Percentiles rank a stretch among this genome's conserved stretches.
Conservation (phyloP, 1,140 invertebrate genomes). For the Leptestheria dahalacensis region DNA sequence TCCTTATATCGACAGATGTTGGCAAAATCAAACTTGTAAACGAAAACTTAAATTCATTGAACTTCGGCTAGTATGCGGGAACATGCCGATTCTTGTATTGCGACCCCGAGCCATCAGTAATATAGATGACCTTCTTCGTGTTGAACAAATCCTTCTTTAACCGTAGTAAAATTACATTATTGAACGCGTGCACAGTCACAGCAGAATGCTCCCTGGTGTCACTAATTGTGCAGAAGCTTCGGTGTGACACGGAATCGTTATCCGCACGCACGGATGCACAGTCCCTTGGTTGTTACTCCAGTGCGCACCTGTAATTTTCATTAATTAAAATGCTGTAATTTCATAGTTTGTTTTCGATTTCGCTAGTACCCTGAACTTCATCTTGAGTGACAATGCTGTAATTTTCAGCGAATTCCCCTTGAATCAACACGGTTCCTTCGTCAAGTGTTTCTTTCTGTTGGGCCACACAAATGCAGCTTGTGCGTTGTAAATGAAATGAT, state of each 20-base stretch:
- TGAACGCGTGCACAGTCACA: background rate
- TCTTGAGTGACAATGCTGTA: background rate
- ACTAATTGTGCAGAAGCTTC: background rate
- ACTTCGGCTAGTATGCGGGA: background rate
- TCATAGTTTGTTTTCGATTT: no score
- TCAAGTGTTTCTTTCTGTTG: background rate
- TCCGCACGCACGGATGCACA: background rate
- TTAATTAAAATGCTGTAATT: background rate
- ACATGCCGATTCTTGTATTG: background rate
- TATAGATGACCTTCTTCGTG: no score
- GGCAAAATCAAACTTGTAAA: background rate
- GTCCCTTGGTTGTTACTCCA: background rate
- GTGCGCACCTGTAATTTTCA: background rate
- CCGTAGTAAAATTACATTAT: no score
- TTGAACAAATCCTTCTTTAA: no score
- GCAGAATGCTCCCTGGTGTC: background rate
- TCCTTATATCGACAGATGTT: background rate
- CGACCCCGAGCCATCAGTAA: no score
- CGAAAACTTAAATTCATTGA: background rate
- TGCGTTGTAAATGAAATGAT: background rate
- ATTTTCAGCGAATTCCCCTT: background rate
- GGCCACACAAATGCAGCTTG: background rate
- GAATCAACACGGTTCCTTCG: background rate
- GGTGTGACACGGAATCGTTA: background rate
- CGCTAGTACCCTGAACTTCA: background rate